Percentiles rank a stretch among this genome's conserved stretches.
Evolutionary conservation across 1,140 invertebrate species (phyloP).

Genomic region (Drosophila murphyi): DNA sequence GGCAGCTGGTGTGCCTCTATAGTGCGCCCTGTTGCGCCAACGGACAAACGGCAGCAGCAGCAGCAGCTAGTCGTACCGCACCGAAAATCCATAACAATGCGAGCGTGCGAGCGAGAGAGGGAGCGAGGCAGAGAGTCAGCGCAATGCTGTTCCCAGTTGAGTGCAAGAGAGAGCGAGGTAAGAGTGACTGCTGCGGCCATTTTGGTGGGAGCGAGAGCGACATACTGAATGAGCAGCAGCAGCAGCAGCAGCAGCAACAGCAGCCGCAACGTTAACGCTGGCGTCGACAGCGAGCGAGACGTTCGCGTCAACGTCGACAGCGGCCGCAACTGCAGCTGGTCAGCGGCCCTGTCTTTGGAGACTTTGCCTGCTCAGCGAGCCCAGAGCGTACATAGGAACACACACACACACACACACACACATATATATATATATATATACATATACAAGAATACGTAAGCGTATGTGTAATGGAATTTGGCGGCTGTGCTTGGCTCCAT

Average conservation of each 20-base stretch:
- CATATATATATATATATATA: not conserved
- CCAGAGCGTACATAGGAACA: constrained; percentile 1
- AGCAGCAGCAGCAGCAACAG: not conserved
- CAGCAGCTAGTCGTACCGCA: constrained; percentile 45
- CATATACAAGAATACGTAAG: not conserved
- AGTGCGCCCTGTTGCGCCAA: constrained; percentile 75
- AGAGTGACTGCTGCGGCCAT: constrained; percentile 58
- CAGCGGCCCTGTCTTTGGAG: constrained; percentile 71
- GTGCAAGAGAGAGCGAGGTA: constrained; percentile 38
- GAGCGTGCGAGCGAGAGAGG: constrained; percentile 23
- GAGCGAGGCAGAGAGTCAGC: constrained; percentile 30
- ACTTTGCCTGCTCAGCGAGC: constrained; percentile 51
- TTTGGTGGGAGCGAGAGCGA: constrained; percentile 73
- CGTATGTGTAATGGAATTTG: constrained; percentile 62
- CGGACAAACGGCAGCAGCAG: not conserved
- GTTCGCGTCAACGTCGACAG: not conserved
- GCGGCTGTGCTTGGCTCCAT: constrained; percentile 16
- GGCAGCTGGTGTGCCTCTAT: constrained; percentile 49
- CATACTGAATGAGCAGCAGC: constrained; percentile 32
- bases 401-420: not conserved
- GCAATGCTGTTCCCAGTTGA: not conserved
- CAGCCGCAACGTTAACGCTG: not conserved
- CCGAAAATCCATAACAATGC: constrained; percentile 29
- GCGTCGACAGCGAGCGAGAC: constrained; percentile 5
- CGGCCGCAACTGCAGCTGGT: constrained; percentile 50